These are phyloP conservation scores for Pyrgus malvae DNA, from an alignment of 2,888 invertebrate species.

Conservation along the genomic window DNA sequence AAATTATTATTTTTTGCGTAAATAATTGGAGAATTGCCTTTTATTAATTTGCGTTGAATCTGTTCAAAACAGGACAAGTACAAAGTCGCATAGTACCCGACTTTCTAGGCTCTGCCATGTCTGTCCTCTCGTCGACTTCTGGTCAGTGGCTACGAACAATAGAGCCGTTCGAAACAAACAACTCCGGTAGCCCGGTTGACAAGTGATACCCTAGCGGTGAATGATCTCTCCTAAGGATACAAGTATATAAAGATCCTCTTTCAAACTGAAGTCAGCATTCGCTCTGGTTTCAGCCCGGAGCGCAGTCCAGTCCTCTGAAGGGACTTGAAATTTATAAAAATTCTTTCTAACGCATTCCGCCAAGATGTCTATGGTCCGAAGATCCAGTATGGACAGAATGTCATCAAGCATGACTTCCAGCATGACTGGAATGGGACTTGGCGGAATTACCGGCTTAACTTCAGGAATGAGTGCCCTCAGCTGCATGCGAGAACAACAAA, in stretches of 20 bases:
- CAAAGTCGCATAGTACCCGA: conserved; percentile 1
- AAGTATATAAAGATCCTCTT: conserved; percentile 58
- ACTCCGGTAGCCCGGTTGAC: conserved; percentile 57
- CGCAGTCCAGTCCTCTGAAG: conserved; percentile 57
- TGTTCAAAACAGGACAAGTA: conserved; percentile 3
- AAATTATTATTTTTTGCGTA: no score
- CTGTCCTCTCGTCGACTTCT: conserved; percentile 38
- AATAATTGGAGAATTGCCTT: no score
- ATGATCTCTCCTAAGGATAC: conserved; percentile 49
- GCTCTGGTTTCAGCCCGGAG: conserved; percentile 72
- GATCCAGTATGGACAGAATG: conserved; percentile 78
- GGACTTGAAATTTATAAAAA: conserved; percentile 42
- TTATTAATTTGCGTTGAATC: no score
- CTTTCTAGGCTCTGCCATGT: neutral
- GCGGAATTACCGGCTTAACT: conserved; percentile 71
- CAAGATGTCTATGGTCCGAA: conserved; percentile 61
- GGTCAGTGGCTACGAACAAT: conserved; percentile 67
- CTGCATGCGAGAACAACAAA: conserved; percentile 73
- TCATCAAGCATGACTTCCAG: conserved; percentile 78
- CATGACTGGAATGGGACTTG: conserved; percentile 78
- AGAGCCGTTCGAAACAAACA: conserved; percentile 49
- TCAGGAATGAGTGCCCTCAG: conserved; percentile 71
- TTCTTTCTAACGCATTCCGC: conserved; percentile 14
- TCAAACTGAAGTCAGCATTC: conserved; percentile 55
- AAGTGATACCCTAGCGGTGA: conserved; percentile 67